Evolutionary conservation across 1,140 invertebrate species (phyloP).

Genomic region (Asobara japonica): DNA sequence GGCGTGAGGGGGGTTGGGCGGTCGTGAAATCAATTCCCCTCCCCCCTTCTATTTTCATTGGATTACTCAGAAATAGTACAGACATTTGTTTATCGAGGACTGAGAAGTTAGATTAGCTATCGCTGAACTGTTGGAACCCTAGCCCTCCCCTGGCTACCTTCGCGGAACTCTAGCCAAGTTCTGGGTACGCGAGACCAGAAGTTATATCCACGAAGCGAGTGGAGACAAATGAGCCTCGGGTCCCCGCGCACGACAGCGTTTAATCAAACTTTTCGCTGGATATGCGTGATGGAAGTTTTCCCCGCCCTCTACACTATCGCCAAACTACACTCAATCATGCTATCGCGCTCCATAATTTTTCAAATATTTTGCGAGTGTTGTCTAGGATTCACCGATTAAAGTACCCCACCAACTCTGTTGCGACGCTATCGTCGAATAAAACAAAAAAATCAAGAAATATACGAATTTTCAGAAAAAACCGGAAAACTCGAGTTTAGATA

Average conservation of each 20-base stretch:
- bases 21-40: neutral
- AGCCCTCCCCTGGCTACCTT: neutral
- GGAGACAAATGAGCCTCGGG: neutral
- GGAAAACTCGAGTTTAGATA: no score
- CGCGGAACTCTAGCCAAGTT: neutral
- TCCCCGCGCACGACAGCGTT: neutral
- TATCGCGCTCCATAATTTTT: neutral
- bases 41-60: neutral
- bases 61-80: neutral
- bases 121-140: neutral
- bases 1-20: no score
- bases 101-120: constrained; percentile 1
- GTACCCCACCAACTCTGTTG: no score
- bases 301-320: neutral
- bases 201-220: constrained; percentile 1
- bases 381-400: no score
- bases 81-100: neutral
- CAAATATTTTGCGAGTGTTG: neutral
- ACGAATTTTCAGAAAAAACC: no score
- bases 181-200: neutral
- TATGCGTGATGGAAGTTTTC: neutral
- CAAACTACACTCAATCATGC: constrained; percentile 10
- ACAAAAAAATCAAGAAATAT: no score
- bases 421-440: no score
- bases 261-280: neutral